Percentiles rank a stretch among this genome's conserved stretches.
These are phyloP conservation scores for Dryobotodes eremita DNA, from an alignment of 2,888 invertebrate species.

Conservation along the genomic window DNA sequence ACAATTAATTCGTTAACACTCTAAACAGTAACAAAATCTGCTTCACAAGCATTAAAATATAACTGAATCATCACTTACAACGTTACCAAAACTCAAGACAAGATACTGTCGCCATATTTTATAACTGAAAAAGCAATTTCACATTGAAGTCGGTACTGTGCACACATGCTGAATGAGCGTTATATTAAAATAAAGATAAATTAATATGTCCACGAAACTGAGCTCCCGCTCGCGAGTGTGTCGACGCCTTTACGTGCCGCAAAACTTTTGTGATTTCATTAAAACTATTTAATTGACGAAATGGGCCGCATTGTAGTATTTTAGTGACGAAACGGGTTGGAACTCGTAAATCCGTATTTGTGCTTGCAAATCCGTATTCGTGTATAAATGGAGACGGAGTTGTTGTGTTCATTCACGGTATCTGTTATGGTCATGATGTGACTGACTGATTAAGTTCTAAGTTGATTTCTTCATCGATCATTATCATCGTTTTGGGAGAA, in stretches of 20 bases:
- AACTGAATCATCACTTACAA: constrained; percentile 39
- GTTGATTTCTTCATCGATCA: not conserved
- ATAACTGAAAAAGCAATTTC: constrained; percentile 69
- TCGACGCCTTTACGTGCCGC: constrained; percentile 55
- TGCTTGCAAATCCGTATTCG: constrained; percentile 34
- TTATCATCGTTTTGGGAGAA: not conserved
- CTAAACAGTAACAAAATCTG: constrained; percentile 19
- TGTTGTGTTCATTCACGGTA: constrained; percentile 3
- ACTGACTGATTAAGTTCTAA: not conserved
- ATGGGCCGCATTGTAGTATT: constrained; percentile 58
- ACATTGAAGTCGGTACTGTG: constrained; percentile 61
- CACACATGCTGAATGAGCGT: constrained; percentile 68
- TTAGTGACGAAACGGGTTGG: constrained; percentile 48
- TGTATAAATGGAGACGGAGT: not conserved
- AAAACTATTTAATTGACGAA: constrained; percentile 65
- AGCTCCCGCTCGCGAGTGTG: constrained; percentile 50
- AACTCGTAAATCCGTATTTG: constrained; percentile 52
- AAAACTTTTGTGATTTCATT: constrained; percentile 61
- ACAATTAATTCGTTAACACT: not conserved
- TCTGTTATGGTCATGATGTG: not conserved
- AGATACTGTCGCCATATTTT: constrained; percentile 64
- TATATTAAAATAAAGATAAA: constrained; percentile 72
- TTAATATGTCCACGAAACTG: constrained; percentile 66
- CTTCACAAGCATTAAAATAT: constrained; percentile 29
- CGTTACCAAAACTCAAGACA: constrained; percentile 55